phyloP scores from a whole-genome alignment of 2,888 invertebrate genomes.

The Venusia cambrica region DNA sequence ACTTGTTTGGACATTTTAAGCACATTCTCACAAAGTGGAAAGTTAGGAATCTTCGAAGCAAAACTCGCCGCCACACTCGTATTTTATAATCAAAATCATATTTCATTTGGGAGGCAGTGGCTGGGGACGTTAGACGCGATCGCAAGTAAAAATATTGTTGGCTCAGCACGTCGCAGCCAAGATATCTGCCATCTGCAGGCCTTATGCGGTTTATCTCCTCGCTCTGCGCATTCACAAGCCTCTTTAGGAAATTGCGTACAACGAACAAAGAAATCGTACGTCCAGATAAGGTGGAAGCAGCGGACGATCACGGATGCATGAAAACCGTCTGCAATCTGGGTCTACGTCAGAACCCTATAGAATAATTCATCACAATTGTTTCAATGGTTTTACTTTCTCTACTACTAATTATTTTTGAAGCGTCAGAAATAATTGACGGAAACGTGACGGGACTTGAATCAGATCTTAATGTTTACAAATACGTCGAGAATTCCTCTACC shows the following conservation, averaged over 20 bases:
- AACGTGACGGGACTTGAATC: no score
- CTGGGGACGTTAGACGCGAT: constrained; percentile 38
- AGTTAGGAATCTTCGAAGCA: constrained; percentile 36
- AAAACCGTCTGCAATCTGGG: constrained; percentile 22
- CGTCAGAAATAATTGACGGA: no score
- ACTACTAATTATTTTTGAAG: no score
- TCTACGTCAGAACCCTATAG: constrained; percentile 3
- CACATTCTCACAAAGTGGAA: constrained; percentile 36
- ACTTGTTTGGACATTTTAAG: no score
- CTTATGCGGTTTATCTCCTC: constrained; percentile 60
- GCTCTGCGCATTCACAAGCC: constrained; percentile 48
- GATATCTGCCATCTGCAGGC: constrained; percentile 65
- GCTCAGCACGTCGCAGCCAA: constrained; percentile 34
- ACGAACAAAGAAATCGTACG: constrained; percentile 73
- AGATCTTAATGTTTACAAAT: no score
- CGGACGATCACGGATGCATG: constrained; percentile 52
- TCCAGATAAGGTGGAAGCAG: constrained; percentile 61
- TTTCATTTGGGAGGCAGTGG: constrained; percentile 43
- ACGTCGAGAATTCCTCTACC: no score
- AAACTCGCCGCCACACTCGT: constrained; percentile 46
- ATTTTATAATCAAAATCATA: constrained; percentile 62
- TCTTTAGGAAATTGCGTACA: constrained; percentile 70
- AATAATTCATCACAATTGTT: no score
- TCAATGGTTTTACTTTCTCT: no score
- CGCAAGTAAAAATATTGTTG: constrained; percentile 45